Evolutionary conservation across 2,888 invertebrate genomes (phyloP).

Genomic region (Euphydryas editha): DNA sequence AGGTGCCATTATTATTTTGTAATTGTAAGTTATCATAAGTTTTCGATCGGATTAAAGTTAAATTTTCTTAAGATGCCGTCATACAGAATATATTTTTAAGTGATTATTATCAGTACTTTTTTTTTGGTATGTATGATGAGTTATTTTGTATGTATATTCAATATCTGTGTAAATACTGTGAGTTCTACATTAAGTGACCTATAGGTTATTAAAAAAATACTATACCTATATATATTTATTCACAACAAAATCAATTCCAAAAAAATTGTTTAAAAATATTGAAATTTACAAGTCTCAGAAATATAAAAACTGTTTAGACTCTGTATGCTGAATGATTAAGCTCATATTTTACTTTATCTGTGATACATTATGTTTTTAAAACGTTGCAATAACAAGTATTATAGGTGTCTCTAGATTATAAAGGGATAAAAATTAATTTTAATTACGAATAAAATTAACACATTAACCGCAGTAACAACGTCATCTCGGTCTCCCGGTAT

Average conservation of each 20-base stretch:
- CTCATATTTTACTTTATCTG: constrained; percentile 69
- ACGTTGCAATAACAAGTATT: constrained; percentile 72
- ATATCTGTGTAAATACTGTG: not conserved
- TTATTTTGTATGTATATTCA: not conserved
- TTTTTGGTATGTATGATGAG: not conserved
- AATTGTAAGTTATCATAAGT: constrained; percentile 30
- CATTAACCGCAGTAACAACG: constrained; percentile 65
- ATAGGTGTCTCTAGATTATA: constrained; percentile 27
- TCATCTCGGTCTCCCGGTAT: constrained; percentile 72
- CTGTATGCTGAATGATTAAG: not conserved
- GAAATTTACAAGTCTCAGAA: constrained; percentile 9
- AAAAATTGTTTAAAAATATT: not conserved
- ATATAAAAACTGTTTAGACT: not conserved
- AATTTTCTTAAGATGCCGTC: constrained; percentile 27
- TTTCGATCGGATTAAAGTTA: constrained; percentile 24
- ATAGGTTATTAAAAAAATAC: not conserved
- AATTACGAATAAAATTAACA: constrained; percentile 48
- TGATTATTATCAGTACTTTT: not conserved
- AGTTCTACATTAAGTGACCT: not conserved
- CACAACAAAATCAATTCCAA: too few species aligned
- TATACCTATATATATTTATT: too few species aligned
- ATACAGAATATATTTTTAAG: not conserved
- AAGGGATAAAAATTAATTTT: constrained; percentile 28
- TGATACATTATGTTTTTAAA: constrained; percentile 77
- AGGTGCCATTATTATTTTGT: constrained; percentile 63